phyloP scores from a whole-genome alignment of 2,797 vertebrate species.

The Protosalanx chinensis region DNA sequence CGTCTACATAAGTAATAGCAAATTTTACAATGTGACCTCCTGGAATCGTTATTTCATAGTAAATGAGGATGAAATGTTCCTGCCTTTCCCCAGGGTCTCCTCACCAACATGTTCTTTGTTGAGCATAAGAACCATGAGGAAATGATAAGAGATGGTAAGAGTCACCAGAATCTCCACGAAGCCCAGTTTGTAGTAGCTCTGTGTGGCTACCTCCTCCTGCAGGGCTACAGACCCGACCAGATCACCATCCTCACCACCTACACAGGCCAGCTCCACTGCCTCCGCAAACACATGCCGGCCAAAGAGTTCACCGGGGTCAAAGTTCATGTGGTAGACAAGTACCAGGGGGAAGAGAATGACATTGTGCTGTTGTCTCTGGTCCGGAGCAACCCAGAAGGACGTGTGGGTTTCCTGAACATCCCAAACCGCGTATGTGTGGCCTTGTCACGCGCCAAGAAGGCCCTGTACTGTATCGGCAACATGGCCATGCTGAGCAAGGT shows the following conservation, averaged over 20 bases:
- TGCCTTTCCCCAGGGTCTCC: not conserved
- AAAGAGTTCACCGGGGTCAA: constrained; percentile 80
- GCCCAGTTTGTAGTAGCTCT: constrained; percentile 85
- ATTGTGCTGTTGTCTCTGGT: constrained; percentile 91
- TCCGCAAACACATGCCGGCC: constrained; percentile 81
- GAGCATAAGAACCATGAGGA: constrained; percentile 81
- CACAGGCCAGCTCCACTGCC: constrained; percentile 85
- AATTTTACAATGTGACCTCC: no score
- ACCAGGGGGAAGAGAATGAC: constrained; percentile 97
- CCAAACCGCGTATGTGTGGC: constrained; percentile 91
- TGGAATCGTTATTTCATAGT: no score
- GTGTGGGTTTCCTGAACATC: constrained; percentile 86
- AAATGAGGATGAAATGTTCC: not conserved
- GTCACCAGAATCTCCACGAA: constrained; percentile 87
- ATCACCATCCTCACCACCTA: constrained; percentile 97
- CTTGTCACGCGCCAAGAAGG: constrained; percentile 91
- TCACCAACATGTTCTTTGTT: constrained; percentile 84
- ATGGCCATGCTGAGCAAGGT: constrained; percentile 80
- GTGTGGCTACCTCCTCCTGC: constrained; percentile 83
- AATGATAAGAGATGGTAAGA: constrained; percentile 84
- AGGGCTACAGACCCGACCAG: constrained; percentile 86
- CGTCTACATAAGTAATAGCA: not conserved
- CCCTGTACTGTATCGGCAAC: constrained; percentile 88
- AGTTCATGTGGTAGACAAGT: constrained; percentile 94
- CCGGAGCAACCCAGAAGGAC: constrained; percentile 82